Evolutionary conservation across 2,888 invertebrate species (phyloP).

Genomic region (Lasiommata megera): DNA sequence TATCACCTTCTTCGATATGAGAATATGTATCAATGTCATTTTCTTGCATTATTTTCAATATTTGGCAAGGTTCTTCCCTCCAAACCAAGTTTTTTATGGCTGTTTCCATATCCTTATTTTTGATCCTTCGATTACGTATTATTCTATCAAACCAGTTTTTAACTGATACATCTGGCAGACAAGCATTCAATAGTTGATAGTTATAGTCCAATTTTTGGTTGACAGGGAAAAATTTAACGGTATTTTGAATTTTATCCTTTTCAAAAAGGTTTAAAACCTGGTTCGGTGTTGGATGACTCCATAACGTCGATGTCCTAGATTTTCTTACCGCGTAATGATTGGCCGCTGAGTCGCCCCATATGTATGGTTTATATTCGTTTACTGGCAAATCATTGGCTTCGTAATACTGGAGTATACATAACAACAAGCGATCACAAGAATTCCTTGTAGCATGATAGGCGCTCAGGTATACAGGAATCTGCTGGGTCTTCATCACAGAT

Average conservation of each 20-base stretch:
- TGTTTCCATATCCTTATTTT: slow-evolving; percentile 51
- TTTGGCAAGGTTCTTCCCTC: slow-evolving; percentile 45
- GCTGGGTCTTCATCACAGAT: slow-evolving; percentile 83
- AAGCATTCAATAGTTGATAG: slow-evolving; percentile 51
- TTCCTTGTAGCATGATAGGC: slow-evolving; percentile 88
- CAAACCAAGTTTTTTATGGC: slow-evolving; percentile 42
- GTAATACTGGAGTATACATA: slow-evolving; percentile 85
- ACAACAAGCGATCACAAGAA: slow-evolving; percentile 85
- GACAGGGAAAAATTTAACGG: slow-evolving; percentile 87
- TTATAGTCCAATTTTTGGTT: slow-evolving; percentile 78
- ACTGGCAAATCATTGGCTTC: slow-evolving; percentile 85
- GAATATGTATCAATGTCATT: slow-evolving; percentile 46
- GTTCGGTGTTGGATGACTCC: slow-evolving; percentile 86
- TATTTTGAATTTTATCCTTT: slow-evolving; percentile 82
- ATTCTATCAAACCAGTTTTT: slow-evolving; percentile 39
- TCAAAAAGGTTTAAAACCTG: slow-evolving; percentile 88
- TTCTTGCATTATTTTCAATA: slow-evolving; percentile 39
- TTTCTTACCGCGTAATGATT: slow-evolving; percentile 87
- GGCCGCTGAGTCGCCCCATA: slow-evolving; percentile 92
- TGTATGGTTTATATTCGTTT: slow-evolving; percentile 87
- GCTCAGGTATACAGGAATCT: slow-evolving; percentile 88
- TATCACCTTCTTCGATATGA: slow-evolving; percentile 48
- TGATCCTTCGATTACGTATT: slow-evolving; percentile 44
- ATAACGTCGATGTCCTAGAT: slow-evolving; percentile 76
- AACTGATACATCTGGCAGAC: slow-evolving; percentile 32